Evolutionary conservation across 2,113 vertebrate genomes (phyloP).

Genomic region (Prionailurus viverrinus): DNA sequence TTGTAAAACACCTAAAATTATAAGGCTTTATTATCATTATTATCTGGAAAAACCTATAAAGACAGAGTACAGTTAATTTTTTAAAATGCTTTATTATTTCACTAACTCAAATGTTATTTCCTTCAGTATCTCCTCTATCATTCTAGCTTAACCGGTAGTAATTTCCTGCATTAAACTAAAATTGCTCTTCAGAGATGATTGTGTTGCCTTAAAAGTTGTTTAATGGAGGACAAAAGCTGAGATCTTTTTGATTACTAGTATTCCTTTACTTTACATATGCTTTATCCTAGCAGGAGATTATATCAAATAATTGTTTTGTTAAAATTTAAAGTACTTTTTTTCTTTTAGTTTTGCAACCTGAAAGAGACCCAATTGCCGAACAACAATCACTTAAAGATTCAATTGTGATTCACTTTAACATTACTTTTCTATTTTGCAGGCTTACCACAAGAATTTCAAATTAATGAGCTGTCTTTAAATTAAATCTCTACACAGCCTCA

Average conservation of each 20-base stretch:
- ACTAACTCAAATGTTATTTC: slow-evolving; percentile 2
- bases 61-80: not conserved
- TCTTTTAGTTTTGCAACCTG: slow-evolving; percentile 47
- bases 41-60: slow-evolving; percentile 31
- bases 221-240: not conserved
- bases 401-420: slow-evolving; percentile 3
- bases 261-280: not conserved
- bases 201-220: slow-evolving; percentile 17
- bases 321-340: slow-evolving; percentile 19
- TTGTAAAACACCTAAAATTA: slow-evolving; percentile 40
- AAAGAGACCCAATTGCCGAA: not conserved
- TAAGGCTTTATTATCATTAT: slow-evolving; percentile 5
- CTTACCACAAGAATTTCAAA: slow-evolving; percentile 56
- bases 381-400: not conserved
- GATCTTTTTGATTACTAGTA: not conserved
- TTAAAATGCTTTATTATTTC: not conserved
- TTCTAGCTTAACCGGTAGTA: slow-evolving; percentile 27
- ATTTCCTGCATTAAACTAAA: slow-evolving; percentile 47
- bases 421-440: not conserved
- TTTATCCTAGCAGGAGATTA: not conserved
- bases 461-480: slow-evolving; percentile 58
- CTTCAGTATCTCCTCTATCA: slow-evolving; percentile 25
- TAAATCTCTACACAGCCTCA: not conserved
- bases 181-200: slow-evolving; percentile 11
- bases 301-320: not conserved